Evolutionary conservation across 2,113 vertebrate genomes (phyloP), one percentile per base, ranked within the genome.

Genomic region (Bufo gargarizans): DNA sequence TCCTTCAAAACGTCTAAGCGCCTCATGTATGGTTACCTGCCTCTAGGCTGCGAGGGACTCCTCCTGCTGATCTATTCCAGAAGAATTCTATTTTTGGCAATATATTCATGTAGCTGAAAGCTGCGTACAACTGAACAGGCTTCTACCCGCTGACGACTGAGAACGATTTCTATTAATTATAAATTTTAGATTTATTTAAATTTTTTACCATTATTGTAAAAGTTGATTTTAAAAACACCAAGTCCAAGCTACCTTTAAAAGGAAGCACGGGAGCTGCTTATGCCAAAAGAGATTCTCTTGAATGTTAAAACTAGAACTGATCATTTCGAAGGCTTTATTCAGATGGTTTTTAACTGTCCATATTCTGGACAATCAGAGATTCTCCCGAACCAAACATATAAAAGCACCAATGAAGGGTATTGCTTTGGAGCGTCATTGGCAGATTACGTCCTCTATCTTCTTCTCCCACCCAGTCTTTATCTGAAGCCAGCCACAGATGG

Each of bases 1-100:
- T 77, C 72, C 56, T 86, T 76, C 84, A 77, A 71, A 71, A 59
- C 77, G 43, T 86, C 17, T 84, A 84, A 84, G 71, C 58, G 11
- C 20, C 22, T 77, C 19, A 22, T 17, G 84, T 63, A 82, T 17
- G 3, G 45, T 49, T 49, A 77, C 84, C 84, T 77, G 84, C 72
- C 71, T 77, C 43, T 86, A 72, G 71, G 72, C 56, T 53, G 65
- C 61, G 14, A 11, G 79, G 79, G 33, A 82, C 79, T 82, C 33
- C 79, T 82, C 33, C 58, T 33, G 58, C 58, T 61, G 55, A 17
- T 61, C 16, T 12, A 7, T 49, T 82, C 43, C 79, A 82, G 49
- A 82, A 61, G 4, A 49, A 19, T 65, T 65, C 10, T n/a, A 82
- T 82, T 82, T 65, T 65, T 13, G 43, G 45, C 13, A 82, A 82